phyloP scores from a whole-genome alignment of 2,113 vertebrate genomes.

The Chaetura pelagica region DNA sequence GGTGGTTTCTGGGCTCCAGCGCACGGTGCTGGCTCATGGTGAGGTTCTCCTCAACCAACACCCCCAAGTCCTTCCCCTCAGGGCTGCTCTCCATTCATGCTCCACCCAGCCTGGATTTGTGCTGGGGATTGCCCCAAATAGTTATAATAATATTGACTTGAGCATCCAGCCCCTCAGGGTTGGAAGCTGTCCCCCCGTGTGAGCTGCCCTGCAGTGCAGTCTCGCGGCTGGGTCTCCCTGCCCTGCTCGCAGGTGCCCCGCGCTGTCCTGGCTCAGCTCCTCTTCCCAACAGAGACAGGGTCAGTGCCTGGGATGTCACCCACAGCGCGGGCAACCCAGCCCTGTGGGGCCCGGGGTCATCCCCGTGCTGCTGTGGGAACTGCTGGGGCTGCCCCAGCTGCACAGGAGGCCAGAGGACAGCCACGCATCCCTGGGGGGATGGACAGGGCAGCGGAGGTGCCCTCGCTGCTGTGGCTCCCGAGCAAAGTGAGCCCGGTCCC shows the following conservation, averaged over 20 bases:
- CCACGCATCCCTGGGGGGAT: rapidly evolving
- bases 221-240: background rate
- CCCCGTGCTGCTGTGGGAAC: rapidly evolving
- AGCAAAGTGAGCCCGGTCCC: background rate
- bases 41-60: too few relatives aligned
- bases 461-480: background rate
- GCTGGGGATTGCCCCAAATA: too few relatives aligned
- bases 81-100: too few relatives aligned
- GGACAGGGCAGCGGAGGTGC: too few relatives aligned
- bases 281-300: background rate
- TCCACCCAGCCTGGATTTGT: too few relatives aligned
- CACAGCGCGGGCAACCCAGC: background rate
- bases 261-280: background rate
- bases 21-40: too few relatives aligned
- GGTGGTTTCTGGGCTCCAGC: too few relatives aligned
- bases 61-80: too few relatives aligned
- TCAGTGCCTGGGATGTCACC: rapidly evolving
- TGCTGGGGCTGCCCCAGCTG: rapidly evolving
- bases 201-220: background rate
- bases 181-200: background rate
- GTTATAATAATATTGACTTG: background rate
- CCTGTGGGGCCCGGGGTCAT: background rate
- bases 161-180: too few relatives aligned
- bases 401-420: background rate
- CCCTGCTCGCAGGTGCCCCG: rapidly evolving